Evolutionary conservation across 1,140 invertebrate species (phyloP), one percentile per base, ranked within the genome.

Genomic region (Tetragnatha versicolor): DNA sequence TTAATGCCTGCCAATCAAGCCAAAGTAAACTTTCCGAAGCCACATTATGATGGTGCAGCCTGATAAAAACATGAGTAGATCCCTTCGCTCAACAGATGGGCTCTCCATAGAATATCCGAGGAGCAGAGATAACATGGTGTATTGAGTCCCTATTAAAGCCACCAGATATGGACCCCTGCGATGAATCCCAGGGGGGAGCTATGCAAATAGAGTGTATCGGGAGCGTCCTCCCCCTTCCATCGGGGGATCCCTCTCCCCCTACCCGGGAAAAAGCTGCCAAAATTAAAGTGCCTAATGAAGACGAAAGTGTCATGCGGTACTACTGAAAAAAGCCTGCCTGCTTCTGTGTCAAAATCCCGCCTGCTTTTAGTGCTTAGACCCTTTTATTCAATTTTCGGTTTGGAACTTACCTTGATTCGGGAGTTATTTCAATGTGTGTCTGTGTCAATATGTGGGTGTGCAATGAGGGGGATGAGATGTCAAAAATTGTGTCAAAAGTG

Each of bases 91-190:
- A 77, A 77, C 73, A 77, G 73, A 77, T 77, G 73, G 60, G 61
- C 27, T 70, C 58, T 68, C 72, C 49, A 75, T 75, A 75, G 72
- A 75, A 75, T 61, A 49, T 63, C 73, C 29, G 61, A 25, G 27
- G 60, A 55, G 60, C 61, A 77, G 73, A 77, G 73, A 77, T 77
- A 77, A 77, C 58, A 77, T 35, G 60, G 47, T 53, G 73, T 77
- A 77, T 77, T 77, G 73, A 77, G 73, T 51, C 73, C 60, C 73
- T 77, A 77, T 77, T 77, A 77, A 77, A 77, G 60, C 73, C 73
- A 77, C 47, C 73, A 63, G 35, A 75, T 75, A 75, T 63, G 37
- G 61, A 77, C 73, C 73, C 58, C 73, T 66, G 9, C 60, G 12
- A 51, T 63, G 33, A 63, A 53, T 49, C 73, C 60, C 35, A 0